Percentiles rank a stretch among this genome's conserved stretches.
These are phyloP conservation scores for Leptarthrus brevirostris DNA, from an alignment of 2,888 invertebrate genomes.

Conservation along the genomic window DNA sequence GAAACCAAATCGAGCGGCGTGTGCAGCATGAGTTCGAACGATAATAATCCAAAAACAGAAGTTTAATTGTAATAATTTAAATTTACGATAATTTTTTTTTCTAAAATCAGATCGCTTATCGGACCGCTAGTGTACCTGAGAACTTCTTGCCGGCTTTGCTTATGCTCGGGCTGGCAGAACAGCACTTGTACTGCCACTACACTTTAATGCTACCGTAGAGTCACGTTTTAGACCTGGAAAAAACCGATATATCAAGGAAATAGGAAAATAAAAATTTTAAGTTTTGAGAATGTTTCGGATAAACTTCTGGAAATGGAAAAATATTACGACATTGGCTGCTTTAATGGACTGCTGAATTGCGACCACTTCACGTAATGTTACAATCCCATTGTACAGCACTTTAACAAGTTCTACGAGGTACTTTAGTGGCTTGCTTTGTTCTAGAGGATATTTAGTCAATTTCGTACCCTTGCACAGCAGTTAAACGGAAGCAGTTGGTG, in stretches of 20 bases:
- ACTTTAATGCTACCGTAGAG: conserved; percentile 43
- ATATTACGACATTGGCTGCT: background rate
- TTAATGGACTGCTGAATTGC: background rate
- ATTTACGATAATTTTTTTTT: conserved; percentile 40
- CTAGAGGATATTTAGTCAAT: background rate
- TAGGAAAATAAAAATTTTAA: background rate
- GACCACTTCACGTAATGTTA: no score
- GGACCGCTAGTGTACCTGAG: conserved; percentile 7
- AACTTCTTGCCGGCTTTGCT: conserved; percentile 6
- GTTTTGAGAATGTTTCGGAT: background rate
- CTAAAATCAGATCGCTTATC: conserved; percentile 45
- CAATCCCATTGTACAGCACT: no score
- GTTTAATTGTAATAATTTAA: conserved; percentile 49
- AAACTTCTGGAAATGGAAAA: background rate
- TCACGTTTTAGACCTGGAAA: conserved; percentile 36
- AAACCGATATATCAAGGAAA: background rate
- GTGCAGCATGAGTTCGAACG: conserved; percentile 40
- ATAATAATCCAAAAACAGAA: conserved; percentile 47
- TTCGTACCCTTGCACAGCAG: no score
- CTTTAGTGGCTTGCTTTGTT: conserved; percentile 7
- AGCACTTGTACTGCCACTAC: conserved; percentile 37
- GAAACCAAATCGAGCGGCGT: conserved; percentile 22
- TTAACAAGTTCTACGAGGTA: no score
- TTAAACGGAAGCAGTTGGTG: conserved; percentile 44
- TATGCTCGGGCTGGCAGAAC: background rate